These are phyloP conservation scores for Entelurus aequoreus DNA, from an alignment of 2,113 vertebrate genomes.

Conservation along the genomic window DNA sequence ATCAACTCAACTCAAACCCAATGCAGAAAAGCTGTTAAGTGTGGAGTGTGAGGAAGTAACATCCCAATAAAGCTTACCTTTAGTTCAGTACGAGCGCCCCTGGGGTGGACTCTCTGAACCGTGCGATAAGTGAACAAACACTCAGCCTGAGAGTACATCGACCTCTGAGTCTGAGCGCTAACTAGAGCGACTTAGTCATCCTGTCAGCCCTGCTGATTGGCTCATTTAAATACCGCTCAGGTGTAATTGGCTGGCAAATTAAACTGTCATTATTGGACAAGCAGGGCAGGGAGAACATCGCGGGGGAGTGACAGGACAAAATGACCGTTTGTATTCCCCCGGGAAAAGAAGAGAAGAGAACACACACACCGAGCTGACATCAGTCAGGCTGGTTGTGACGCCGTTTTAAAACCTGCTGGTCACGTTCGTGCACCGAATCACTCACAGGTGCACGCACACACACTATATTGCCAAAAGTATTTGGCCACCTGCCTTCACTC, in stretches of 20 bases:
- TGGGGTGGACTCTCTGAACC: background rate
- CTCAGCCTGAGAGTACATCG: slow-evolving; percentile 50
- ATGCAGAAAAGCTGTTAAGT: no score
- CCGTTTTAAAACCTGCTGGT: slow-evolving; percentile 20
- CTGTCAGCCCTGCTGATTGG: slow-evolving; percentile 69
- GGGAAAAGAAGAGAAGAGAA: slow-evolving; percentile 48
- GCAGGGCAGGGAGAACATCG: slow-evolving; percentile 55
- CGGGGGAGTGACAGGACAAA: slow-evolving; percentile 63
- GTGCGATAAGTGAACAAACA: slow-evolving; percentile 15
- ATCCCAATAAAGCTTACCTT: no score
- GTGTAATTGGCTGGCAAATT: slow-evolving; percentile 85
- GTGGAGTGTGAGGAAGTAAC: no score
- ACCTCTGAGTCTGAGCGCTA: slow-evolving; percentile 55
- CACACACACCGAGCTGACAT: background rate
- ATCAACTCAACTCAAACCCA: no score
- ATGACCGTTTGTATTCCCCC: slow-evolving; percentile 47
- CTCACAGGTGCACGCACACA: slow-evolving; percentile 2
- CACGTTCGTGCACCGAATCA: slow-evolving; percentile 14
- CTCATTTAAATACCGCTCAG: slow-evolving; percentile 86
- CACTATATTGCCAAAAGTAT: no score
- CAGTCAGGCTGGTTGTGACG: slow-evolving; percentile 1
- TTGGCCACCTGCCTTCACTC: no score
- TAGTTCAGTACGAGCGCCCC: no score
- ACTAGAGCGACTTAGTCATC: slow-evolving; percentile 54
- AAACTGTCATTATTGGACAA: slow-evolving; percentile 81